Base-by-base conservation (phyloP, 2,888 invertebrate genomes). In the Mesoligia furuncula region DNA sequence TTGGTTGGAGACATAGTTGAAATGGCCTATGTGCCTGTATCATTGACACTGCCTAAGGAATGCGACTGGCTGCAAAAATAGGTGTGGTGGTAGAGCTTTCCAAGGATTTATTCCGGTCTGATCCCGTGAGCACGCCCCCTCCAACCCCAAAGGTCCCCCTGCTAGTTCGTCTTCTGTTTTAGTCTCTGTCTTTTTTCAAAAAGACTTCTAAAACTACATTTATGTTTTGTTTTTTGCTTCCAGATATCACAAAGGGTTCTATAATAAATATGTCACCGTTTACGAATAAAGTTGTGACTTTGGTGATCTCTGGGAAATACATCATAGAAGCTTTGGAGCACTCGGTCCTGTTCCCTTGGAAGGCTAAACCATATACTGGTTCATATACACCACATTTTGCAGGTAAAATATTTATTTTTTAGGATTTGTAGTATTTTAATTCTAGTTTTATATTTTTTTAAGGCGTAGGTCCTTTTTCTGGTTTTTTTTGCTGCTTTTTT, bases 201-300 rank as follows among this genome's bases (percentile, higher is more conserved):
- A 36, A 36, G 36, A 36, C 36, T 36, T 36, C 11, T 8, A 31
- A 75, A 61, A 31, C 27, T 67, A 67, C 27, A 27, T 69, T 24
- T 54, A 24, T 11, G 5, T 42, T 0, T 62, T 15, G 13, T 59
- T 74, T 73, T 45, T 7, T 31, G 8, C 61, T 95, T 95, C 24
- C 92, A 98, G 98, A 97, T 54, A 97, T 98, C 61, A 98, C 98
- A 0, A 97, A 97, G 87, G 97, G 97, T n/a, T 97, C 98, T 79
- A 83, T 98, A 31, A 95, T 98, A 13, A 97, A 97, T 42, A 96
- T 97, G 42, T 95, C 97, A 70, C 99, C 99, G 0, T 99, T 98
- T 90, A 97, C 97, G 71, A 98, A 98, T 90, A 97, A 97, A 7
- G 92, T 98, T 69, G 97, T 98, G 83, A 97, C 98, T 0, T 96